These are phyloP conservation scores for Lamellibrachia luymesi DNA, from an alignment of 1,140 invertebrate genomes.

Conservation along the genomic window DNA sequence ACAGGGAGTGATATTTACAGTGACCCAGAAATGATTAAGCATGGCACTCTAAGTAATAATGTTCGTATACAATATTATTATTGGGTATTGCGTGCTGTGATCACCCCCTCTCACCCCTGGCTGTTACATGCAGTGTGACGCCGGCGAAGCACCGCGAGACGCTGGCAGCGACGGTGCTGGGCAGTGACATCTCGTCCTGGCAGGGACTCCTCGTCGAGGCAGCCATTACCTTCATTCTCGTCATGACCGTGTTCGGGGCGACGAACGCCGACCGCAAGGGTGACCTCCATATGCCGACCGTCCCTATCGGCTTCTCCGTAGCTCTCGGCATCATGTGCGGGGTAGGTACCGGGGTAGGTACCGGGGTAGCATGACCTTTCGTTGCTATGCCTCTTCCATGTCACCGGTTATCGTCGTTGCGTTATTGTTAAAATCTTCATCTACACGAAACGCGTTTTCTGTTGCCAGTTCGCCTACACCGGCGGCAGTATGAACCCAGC, in stretches of 20 bases:
- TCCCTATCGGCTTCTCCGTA: conserved; percentile 28
- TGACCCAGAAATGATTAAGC: not conserved
- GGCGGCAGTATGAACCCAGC: conserved; percentile 90
- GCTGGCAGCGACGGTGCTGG: conserved; percentile 12
- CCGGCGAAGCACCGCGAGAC: not conserved
- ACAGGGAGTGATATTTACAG: not conserved
- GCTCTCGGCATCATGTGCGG: conserved; percentile 24
- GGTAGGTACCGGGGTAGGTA: conserved; percentile 13
- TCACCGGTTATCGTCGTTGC: not conserved
- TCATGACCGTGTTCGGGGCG: conserved; percentile 26
- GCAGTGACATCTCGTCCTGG: conserved; percentile 8
- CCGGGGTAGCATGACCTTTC: not conserved
- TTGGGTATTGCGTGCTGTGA: not conserved
- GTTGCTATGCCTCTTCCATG: too few species aligned
- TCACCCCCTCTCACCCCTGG: not conserved
- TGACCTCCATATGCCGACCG: conserved; percentile 2
- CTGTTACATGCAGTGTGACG: conserved; percentile 8
- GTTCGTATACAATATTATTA: not conserved
- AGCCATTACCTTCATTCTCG: conserved; percentile 27
- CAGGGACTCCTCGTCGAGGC: conserved; percentile 26
- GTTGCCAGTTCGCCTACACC: conserved; percentile 61
- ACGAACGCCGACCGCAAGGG: conserved; percentile 20
- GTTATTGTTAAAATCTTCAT: too few species aligned
- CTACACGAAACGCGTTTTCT: not conserved
- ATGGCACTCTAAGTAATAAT: not conserved